Conservation (phyloP, 2,888 invertebrate genomes). For the Diarsia rubi region DNA sequence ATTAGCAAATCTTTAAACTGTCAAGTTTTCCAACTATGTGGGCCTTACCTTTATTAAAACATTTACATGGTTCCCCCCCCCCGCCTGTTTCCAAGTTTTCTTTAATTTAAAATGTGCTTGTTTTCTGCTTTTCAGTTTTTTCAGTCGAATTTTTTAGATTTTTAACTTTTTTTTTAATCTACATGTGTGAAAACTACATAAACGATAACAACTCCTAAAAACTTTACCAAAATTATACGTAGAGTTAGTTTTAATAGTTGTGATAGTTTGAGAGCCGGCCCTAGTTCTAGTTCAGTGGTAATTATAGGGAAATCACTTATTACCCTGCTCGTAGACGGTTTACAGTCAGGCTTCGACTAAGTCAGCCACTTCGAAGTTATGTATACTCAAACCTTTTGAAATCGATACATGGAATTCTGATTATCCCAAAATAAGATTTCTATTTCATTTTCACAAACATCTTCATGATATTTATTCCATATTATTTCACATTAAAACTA, state of each 20-base stretch:
- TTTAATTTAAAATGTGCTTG: too few species aligned
- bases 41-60: too few species aligned
- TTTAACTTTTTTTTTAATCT: too few species aligned
- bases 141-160: too few species aligned
- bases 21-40: not conserved
- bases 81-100: too few species aligned
- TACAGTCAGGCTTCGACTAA: slow-evolving; percentile 29
- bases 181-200: not conserved
- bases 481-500: slow-evolving; percentile 30
- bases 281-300: slow-evolving; percentile 42
- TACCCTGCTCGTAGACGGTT: slow-evolving; percentile 20
- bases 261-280: slow-evolving; percentile 29
- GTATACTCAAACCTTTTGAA: not conserved
- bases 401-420: not conserved
- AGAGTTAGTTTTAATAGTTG: slow-evolving; percentile 17
- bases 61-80: too few species aligned
- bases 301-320: slow-evolving; percentile 55
- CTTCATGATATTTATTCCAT: slow-evolving; percentile 12
- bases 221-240: slow-evolving; percentile 2
- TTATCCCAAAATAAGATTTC: not conserved
- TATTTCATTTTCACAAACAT: slow-evolving; percentile 5
- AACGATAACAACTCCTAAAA: not conserved
- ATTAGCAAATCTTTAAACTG: not conserved
- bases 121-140: too few species aligned
- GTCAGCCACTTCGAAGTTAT: slow-evolving; percentile 18